Percentiles rank a stretch among this genome's conserved stretches.
These are phyloP conservation scores for Trogon melanurus DNA, from an alignment of 2,113 vertebrate species.

Conservation along the genomic window DNA sequence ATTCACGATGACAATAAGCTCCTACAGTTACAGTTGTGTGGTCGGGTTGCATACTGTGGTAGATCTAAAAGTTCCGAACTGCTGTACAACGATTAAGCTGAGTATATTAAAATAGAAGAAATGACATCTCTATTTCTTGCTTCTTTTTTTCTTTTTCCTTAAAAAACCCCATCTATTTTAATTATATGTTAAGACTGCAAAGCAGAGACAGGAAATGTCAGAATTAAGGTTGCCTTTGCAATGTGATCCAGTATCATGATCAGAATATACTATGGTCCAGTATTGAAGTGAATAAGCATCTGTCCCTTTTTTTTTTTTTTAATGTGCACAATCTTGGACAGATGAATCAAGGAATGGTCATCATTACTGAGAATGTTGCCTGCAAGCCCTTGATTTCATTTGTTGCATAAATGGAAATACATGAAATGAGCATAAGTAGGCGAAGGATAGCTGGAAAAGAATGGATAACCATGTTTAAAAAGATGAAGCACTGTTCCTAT, in stretches of 20 bases:
- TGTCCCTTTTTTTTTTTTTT: not conserved
- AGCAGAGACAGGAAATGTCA: constrained; percentile 42
- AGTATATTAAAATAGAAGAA: not conserved
- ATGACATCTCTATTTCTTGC: not conserved
- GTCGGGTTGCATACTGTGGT: not conserved
- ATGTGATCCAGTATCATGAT: not conserved
- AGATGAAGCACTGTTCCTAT: not conserved
- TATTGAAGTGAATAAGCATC: not conserved
- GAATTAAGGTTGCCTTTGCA: constrained; percentile 54
- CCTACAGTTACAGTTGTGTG: not conserved
- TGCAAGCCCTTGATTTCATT: not conserved
- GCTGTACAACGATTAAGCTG: not conserved
- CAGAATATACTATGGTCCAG: not conserved
- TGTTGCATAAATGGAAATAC: not conserved
- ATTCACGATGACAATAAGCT: not conserved
- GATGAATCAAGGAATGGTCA: not conserved
- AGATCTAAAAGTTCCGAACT: not conserved
- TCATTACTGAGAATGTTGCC: not conserved
- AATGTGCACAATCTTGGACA: not conserved
- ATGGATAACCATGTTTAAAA: not conserved
- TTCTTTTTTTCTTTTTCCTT: not conserved
- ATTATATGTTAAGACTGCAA: constrained; percentile 3
- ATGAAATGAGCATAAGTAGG: not conserved
- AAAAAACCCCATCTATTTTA: not conserved
- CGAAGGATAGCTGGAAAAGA: not conserved